phyloP scores from a whole-genome alignment of 2,797 vertebrate species.

The Nothura maculosa region DNA sequence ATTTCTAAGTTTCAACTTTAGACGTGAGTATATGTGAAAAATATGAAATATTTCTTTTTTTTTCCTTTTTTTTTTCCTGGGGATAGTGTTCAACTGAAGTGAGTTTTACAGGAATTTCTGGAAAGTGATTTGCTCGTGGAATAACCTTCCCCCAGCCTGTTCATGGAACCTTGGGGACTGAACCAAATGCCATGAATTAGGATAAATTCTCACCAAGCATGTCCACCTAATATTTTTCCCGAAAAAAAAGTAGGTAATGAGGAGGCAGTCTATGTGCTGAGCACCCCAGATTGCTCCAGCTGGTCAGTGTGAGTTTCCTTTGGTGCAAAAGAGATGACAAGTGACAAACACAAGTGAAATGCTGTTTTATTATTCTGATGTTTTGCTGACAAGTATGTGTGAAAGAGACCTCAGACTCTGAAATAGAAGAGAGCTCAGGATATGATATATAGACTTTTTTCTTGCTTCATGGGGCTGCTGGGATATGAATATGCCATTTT shows the following conservation, averaged over 20 bases:
- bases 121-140: neutral
- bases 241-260: neutral
- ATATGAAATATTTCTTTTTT: neutral
- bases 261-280: neutral
- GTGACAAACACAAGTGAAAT: conserved; percentile 12
- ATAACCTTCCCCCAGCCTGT: neutral
- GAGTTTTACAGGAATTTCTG: neutral
- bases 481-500: conserved; percentile 47
- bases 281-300: neutral
- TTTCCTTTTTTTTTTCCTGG: neutral
- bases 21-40: neutral
- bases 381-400: conserved; percentile 11
- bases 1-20: neutral
- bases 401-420: conserved; percentile 17
- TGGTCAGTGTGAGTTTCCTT: conserved; percentile 26
- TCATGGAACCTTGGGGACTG: neutral
- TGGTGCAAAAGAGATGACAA: neutral
- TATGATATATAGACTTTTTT: conserved; percentile 32
- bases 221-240: neutral
- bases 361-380: conserved; percentile 44
- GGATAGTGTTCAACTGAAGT: neutral
- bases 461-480: conserved; percentile 33
- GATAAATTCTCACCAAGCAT: neutral
- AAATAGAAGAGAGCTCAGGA: neutral
- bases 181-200: neutral